phyloP scores from a whole-genome alignment of 2,797 vertebrate species.

The Thunnus albacares region DNA sequence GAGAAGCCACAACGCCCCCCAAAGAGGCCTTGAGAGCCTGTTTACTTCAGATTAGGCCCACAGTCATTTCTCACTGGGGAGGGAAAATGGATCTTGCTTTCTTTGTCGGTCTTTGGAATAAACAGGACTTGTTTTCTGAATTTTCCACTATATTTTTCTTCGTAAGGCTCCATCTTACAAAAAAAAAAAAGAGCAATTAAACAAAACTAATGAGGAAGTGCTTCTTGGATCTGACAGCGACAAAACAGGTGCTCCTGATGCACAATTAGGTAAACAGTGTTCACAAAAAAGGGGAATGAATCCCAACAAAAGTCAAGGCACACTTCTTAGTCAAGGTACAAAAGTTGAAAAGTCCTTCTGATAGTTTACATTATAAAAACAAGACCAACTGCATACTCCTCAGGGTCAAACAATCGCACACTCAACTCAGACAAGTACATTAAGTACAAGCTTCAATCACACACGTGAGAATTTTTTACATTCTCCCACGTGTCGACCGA shows the following conservation, averaged over 20 bases:
- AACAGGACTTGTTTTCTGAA: conserved; percentile 48
- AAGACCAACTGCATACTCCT: too few species aligned
- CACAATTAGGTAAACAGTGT: too few species aligned
- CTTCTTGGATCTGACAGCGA: neutral
- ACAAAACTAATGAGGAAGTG: neutral
- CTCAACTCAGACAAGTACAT: neutral
- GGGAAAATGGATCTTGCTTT: conserved; percentile 42
- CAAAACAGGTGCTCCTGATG: neutral
- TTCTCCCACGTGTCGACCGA: neutral
- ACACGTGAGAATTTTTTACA: neutral
- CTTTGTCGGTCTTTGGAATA: conserved; percentile 45
- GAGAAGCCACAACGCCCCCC: conserved; percentile 52
- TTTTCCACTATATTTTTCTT: neutral
- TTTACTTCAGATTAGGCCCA: conserved; percentile 72
- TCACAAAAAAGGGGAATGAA: too few species aligned
- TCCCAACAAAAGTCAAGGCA: neutral
- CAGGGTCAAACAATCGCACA: too few species aligned
- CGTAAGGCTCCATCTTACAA: conserved; percentile 3
- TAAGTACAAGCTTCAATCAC: neutral
- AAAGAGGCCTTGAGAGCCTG: conserved; percentile 64
- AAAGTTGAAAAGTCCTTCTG: neutral
- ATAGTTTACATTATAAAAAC: too few species aligned
- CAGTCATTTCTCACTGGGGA: conserved; percentile 69
- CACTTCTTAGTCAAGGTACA: too few species aligned
- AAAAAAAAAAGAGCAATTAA: conserved; percentile 7